Base-by-base conservation (phyloP, 2,888 invertebrate species). In the Choristoneura rosaceana region DNA sequence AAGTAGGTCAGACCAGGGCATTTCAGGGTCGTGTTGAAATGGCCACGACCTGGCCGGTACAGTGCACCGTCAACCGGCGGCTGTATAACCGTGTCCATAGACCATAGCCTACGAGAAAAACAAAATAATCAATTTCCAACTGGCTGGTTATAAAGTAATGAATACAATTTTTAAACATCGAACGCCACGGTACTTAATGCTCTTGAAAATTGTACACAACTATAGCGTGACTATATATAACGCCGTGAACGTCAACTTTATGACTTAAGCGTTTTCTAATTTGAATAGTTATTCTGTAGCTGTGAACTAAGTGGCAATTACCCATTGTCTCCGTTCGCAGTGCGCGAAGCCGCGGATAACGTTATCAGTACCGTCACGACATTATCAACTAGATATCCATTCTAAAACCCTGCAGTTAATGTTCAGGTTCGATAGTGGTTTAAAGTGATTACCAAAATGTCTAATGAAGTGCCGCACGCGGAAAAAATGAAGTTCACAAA, bases 401-500 rank as follows among this genome's bases (percentile, higher is more conserved):
- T 38, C 59, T 34, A 62, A 66, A 73, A 63, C 58, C 41, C 55
- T 55, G 65, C 64, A 66, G 70, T 62, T 59, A 45, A n/a, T 52
- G 33, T 62, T 55, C 63, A 64, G 58, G 74, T 52, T 65, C 60
- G 59, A 68, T 47, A 73, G 52, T 47, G 34, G 75, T 69, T 73
- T 71, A 60, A 43, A 69, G 66, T 71, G 75, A 73, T 73, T 59
- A 65, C 67, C 62, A 81, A 77, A 78, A 84, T 85, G 84, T 69
- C 80, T n/a, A 71, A 60, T n/a, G 71, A 75, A 14, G 76, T 75
- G 64, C 75, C 76, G 8, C 84, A 84, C 69, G 76, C 77, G 14
- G 82, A 84, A 64, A 87, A 82, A 61, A 88, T 93, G 84, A 85
- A 87, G 79, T 87, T 93, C 38, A 87, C 78, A 8, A 93, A 92